Evolutionary conservation across 2,888 invertebrate genomes (phyloP).

Genomic region (Pachydiplax longipennis): DNA sequence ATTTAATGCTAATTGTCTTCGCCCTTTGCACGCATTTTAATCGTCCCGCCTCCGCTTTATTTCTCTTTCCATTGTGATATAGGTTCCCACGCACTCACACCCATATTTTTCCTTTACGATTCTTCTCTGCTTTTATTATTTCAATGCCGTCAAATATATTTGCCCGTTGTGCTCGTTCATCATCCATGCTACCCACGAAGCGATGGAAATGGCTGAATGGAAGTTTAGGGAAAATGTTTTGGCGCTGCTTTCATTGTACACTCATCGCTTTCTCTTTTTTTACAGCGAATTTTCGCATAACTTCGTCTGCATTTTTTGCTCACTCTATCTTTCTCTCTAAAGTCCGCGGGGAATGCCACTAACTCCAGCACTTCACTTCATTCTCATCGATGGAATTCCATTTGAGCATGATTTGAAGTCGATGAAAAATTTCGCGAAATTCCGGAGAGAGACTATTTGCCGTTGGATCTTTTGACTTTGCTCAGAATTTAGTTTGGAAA

Average conservation of each 20-base stretch:
- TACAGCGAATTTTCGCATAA: not conserved
- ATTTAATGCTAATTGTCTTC: constrained; percentile 31
- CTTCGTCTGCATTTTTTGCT: not conserved
- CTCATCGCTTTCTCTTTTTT: not conserved
- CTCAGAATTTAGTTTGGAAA: no score
- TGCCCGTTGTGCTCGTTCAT: not conserved
- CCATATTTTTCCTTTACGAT: not conserved
- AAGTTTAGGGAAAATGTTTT: not conserved
- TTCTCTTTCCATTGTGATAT: not conserved
- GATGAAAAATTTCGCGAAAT: no score
- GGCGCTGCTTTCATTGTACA: not conserved
- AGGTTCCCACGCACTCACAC: not conserved
- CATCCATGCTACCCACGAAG: no score
- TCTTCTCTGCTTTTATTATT: not conserved
- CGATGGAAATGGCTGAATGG: not conserved
- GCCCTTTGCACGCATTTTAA: constrained; percentile 33
- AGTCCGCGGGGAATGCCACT: no score
- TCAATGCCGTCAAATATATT: not conserved
- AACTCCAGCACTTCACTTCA: no score
- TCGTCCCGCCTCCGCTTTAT: not conserved
- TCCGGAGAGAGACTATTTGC: no score
- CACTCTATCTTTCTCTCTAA: no score
- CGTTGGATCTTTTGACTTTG: no score
- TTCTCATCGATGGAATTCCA: no score
- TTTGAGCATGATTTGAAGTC: no score